Conservation (phyloP, 2,113 vertebrate species). For the Bagarius yarrelli region DNA sequence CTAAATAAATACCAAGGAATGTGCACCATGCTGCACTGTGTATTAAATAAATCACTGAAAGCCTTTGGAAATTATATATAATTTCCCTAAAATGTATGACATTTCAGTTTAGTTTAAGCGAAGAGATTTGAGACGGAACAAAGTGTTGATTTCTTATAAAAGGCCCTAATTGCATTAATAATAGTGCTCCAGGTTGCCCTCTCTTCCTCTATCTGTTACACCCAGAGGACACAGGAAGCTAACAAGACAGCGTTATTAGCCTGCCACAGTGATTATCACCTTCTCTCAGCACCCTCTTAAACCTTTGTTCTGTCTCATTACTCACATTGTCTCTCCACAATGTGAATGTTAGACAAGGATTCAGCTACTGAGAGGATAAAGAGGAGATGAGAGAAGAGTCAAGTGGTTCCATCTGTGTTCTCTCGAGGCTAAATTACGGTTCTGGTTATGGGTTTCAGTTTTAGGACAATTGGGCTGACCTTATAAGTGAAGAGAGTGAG, state of each 20-base stretch:
- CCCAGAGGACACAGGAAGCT: constrained; percentile 18
- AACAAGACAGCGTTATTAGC: constrained; percentile 37
- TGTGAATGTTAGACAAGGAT: not conserved
- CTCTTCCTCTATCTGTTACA: constrained; percentile 10
- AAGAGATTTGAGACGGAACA: constrained; percentile 1
- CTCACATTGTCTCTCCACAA: constrained; percentile 20
- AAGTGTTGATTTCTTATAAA: constrained; percentile 29
- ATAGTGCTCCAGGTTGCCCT: constrained; percentile 28
- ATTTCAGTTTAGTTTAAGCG: constrained; percentile 1
- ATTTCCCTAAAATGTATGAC: not conserved
- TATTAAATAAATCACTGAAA: not conserved
- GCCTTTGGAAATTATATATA: not conserved
- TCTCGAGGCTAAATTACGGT: constrained; percentile 24
- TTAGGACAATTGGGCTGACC: constrained; percentile 11
- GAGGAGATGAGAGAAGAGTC: constrained; percentile 20
- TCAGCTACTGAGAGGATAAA: constrained; percentile 3
- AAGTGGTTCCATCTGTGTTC: constrained; percentile 14
- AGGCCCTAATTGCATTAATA: constrained; percentile 29
- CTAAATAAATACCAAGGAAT: not conserved
- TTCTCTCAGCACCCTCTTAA: constrained; percentile 35
- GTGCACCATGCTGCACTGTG: not conserved
- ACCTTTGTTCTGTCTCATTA: constrained; percentile 36
- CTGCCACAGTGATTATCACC: constrained; percentile 26
- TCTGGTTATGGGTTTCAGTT: constrained; percentile 1
- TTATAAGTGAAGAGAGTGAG: not conserved